These are phyloP conservation scores for Tympanoctomys barrerae DNA, from an alignment of 2,797 vertebrate genomes.

Conservation along the genomic window DNA sequence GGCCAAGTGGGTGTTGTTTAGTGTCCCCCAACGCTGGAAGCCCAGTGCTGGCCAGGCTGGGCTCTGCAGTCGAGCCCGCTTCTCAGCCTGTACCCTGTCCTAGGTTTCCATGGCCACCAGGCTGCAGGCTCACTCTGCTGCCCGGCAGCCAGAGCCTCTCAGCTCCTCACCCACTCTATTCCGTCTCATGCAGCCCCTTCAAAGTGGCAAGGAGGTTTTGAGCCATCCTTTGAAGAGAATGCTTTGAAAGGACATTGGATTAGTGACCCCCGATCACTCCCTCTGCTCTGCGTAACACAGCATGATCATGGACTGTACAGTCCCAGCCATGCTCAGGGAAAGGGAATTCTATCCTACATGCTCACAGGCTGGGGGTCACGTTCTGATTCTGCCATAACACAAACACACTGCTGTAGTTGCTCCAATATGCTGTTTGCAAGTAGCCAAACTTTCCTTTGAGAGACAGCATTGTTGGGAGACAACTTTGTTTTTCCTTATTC, in stretches of 20 bases:
- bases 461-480: background rate
- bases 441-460: background rate
- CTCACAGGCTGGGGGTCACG: background rate
- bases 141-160: background rate
- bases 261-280: background rate
- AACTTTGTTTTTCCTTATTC: background rate
- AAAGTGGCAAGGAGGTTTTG: background rate
- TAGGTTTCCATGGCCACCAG: background rate
- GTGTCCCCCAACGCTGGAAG: background rate
- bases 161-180: background rate
- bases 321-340: background rate
- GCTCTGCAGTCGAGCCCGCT: background rate
- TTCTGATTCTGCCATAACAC: background rate
- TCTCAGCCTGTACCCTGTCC: background rate
- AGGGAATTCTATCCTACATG: background rate
- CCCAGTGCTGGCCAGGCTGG: background rate
- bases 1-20: background rate
- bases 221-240: conserved; percentile 37
- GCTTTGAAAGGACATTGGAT: background rate
- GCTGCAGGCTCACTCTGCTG: background rate
- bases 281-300: background rate
- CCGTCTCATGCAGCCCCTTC: background rate
- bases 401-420: background rate
- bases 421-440: background rate
- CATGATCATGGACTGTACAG: background rate